Base-by-base conservation (phyloP, 2,888 invertebrate genomes). In the Sarcophaga caerulescens region DNA sequence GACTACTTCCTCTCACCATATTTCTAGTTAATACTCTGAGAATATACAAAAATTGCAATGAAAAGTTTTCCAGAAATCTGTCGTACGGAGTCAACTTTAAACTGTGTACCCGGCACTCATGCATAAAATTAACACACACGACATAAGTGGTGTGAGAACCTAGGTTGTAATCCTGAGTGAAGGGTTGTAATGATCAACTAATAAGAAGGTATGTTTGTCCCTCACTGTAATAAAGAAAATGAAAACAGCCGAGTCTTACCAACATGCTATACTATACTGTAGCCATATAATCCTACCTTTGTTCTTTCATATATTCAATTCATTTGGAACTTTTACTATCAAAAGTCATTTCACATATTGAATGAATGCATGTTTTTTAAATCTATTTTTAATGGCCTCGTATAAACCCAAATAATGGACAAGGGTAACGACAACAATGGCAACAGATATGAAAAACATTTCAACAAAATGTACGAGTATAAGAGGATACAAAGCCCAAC, bases 321-420 rank as follows among this genome's bases (percentile, higher is more conserved):
- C 69, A 77, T 69, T 60, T 69, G 63, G 63, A 44, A 52, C 19
- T 71, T 52, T 79, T 52, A 57, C 71, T 57, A 14, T 79, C 59
- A 76, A 71, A 79, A 71, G 65, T 71, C n/a, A 69, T 60, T 77
- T 68, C 47, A 69, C 60, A 25, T 62, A 14, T 65, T 35, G 35
- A 35, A 35, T 35, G 35, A 35, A 35, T 35, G 6, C 6, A 68
- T 60, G 47, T 74, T 80, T 80, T 59, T 70, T 65, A 81, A 81
- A 76, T 70, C 75, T 57, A 65, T 76, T 70, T 81, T 70, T 70
- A 81, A 81, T 75, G 75, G 75, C 81, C 69, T 75, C 19, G 45
- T 11, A 21, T 19, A 19, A 2, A 3, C 21, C 44, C 19, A 11
- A 70, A 62, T 19, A 12, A 21, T 5, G 25, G 35, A 52, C 5